These are phyloP conservation scores for Myiagra hebetior DNA, from an alignment of 2,113 vertebrate species.

Conservation along the genomic window DNA sequence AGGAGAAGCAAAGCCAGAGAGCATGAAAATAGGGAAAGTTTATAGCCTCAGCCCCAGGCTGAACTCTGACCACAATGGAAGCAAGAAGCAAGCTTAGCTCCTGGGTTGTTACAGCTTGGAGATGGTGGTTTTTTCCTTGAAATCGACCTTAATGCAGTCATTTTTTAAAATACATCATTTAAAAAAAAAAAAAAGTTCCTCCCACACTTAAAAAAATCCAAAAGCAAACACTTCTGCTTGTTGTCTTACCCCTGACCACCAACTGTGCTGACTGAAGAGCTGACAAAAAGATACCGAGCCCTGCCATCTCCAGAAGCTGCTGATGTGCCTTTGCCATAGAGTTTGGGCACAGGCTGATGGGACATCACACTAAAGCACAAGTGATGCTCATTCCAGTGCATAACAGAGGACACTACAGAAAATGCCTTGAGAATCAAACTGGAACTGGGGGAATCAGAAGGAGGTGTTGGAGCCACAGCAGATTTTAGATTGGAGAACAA, in stretches of 20 bases:
- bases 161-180: no score
- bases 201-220: neutral
- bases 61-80: neutral
- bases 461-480: neutral
- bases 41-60: neutral
- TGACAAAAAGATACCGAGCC: neutral
- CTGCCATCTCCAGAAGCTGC: neutral
- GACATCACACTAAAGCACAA: neutral
- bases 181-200: no score
- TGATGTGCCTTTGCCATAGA: neutral
- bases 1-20: neutral
- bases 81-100: neutral
- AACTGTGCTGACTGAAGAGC: neutral
- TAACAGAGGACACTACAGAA: neutral
- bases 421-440: neutral
- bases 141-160: neutral
- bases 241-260: neutral
- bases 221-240: neutral
- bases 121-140: neutral
- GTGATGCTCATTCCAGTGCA: accelerated
- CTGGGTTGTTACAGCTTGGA: neutral
- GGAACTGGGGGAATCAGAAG: accelerated
- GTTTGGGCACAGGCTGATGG: accelerated
- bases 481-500: neutral
- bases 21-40: neutral